phyloP scores from a whole-genome alignment of 1,140 invertebrate genomes.

The Nasonia vitripennis region DNA sequence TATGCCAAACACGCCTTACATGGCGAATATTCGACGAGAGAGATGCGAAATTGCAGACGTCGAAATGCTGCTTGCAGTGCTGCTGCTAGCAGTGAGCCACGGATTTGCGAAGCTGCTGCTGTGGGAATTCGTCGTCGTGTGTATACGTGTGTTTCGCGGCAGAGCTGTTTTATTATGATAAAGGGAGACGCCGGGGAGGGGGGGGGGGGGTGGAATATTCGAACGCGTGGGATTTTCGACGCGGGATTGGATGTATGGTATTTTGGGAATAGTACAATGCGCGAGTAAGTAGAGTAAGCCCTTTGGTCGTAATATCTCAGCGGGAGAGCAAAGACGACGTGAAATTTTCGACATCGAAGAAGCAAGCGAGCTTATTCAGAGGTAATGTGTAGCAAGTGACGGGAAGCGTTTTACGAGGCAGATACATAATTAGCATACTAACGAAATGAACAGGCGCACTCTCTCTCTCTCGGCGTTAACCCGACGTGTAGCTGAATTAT shows the following conservation, averaged over 20 bases:
- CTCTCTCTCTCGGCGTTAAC: not conserved
- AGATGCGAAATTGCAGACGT: not conserved
- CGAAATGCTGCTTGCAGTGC: not conserved
- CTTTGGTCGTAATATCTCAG: no score
- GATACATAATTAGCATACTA: constrained; percentile 49
- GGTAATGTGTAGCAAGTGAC: not conserved
- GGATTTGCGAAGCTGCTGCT: no score
- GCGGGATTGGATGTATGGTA: no score
- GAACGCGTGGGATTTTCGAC: not conserved
- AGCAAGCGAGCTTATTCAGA: no score
- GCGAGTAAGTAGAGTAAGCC: no score
- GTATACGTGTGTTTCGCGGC: not conserved
- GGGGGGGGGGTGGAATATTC: not conserved
- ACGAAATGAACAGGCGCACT: constrained; percentile 52
- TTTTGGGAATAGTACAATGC: no score
- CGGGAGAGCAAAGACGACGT: no score
- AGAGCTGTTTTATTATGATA: not conserved
- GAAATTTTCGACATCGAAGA: no score
- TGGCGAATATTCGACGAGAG: constrained; percentile 4
- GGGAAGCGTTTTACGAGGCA: constrained; percentile 7
- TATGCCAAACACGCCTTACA: not conserved
- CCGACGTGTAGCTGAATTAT: constrained; percentile 40
- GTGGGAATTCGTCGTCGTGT: not conserved
- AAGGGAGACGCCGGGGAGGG: not conserved
- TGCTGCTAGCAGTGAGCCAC: no score